These are phyloP conservation scores for Adelphocoris suturalis DNA, from an alignment of 2,888 invertebrate species.

Conservation along the genomic window DNA sequence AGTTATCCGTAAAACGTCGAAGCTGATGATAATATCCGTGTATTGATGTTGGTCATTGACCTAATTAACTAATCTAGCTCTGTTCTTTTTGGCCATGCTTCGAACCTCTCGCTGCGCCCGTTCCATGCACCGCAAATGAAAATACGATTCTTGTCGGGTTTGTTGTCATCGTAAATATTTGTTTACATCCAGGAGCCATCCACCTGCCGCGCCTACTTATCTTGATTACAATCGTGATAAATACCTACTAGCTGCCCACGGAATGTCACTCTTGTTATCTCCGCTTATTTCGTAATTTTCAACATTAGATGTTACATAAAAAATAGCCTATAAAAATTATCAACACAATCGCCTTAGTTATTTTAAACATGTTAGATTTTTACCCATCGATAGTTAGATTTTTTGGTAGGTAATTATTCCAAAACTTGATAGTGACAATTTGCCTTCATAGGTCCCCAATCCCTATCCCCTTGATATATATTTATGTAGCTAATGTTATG, in stretches of 20 bases:
- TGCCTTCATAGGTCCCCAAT: no score
- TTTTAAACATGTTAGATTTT: no score
- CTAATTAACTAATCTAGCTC: conserved; percentile 67
- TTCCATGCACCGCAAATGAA: neutral
- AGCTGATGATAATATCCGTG: conserved; percentile 41
- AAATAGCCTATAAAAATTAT: no score
- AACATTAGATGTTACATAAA: no score
- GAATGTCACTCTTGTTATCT: neutral
- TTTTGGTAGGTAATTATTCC: no score
- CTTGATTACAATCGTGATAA: neutral
- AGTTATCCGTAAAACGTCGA: conserved; percentile 33
- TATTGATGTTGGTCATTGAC: conserved; percentile 69
- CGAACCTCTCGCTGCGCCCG: neutral
- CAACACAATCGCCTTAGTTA: no score
- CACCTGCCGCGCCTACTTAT: conserved; percentile 12
- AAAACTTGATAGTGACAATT: no score
- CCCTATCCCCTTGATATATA: no score
- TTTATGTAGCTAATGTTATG: no score
- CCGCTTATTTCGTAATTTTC: neutral
- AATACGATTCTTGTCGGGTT: neutral
- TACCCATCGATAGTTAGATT: no score
- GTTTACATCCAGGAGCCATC: neutral
- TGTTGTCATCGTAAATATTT: conserved; percentile 15
- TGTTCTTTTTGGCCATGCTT: conserved; percentile 40
- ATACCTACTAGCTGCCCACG: no score